Base-by-base conservation (phyloP, 1,140 invertebrate species). In the Adoxophyes honmai region DNA sequence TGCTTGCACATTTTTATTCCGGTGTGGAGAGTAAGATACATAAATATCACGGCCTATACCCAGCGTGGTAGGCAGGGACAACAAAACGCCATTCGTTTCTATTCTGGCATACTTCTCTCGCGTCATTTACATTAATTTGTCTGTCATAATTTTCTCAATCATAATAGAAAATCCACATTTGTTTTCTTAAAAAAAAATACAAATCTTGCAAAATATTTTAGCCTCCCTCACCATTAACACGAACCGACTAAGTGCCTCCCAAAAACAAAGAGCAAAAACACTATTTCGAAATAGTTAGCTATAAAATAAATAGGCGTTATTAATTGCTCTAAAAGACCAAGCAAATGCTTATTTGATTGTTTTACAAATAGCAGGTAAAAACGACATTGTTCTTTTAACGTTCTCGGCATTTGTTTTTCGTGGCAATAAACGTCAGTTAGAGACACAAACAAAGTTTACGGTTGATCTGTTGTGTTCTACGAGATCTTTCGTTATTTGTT, bases 381-480 rank as follows among this genome's bases (percentile, higher is more conserved):
- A 52, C 9, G 34, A 36, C 14, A n/a, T 4, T 15, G 28, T 52
- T 52, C 34, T 13, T 28, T 52, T 35, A 52, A 34, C 28, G 13
- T 13, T 35, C 52, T 34, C 34, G 34, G 14, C 15, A 53, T 35
- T 53, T 36, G 28, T 21, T 18, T 52, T 48, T 48, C 18, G 42
- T 10, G 28, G 21, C 42, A 48, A 48, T 48, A 48, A 48, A 48
- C 18, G 42, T 28, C 42, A 18, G 13, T 48, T 21, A 48, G 42
- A 48, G 42, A n/a, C 18, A 48, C 18, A 48, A 48, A 48, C 42
- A 48, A 48, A 48, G 42, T 48, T 48, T 48, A 28, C 21, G 42
- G 42, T 48, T 48, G 21, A 48, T 48, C 42, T 48, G 7, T 13
- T 48, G 16, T 48, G 42, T 28, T 48, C 21, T 48, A 48, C 21